Evolutionary conservation across 1,140 invertebrate species (phyloP).

Genomic region (Zaprionus tsacasi): DNA sequence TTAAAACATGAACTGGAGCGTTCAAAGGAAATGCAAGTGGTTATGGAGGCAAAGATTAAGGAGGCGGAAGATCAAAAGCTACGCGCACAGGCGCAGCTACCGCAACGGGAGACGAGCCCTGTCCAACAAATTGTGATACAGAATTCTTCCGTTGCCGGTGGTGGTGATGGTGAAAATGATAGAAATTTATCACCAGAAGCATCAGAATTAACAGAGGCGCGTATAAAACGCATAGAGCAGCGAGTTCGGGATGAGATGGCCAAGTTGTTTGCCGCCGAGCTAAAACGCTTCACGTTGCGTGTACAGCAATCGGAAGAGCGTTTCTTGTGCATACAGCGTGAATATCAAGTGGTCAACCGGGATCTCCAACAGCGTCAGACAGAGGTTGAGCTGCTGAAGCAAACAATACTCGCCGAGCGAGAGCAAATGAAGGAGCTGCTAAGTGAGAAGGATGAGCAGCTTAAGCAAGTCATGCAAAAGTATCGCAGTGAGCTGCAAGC

Average conservation of each 20-base stretch:
- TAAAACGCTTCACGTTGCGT: constrained; percentile 85
- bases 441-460: constrained; percentile 82
- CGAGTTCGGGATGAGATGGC: constrained; percentile 86
- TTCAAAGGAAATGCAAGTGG: constrained; percentile 43
- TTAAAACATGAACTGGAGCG: constrained; percentile 55
- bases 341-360: constrained; percentile 84
- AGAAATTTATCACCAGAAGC: constrained; percentile 21
- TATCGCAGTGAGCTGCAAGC: constrained; percentile 62
- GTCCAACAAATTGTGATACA: not conserved
- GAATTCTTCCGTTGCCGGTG: not conserved
- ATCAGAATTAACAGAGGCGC: constrained; percentile 50
- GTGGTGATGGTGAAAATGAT: not conserved
- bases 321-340: constrained; percentile 84
- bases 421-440: constrained; percentile 85
- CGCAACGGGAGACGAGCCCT: constrained; percentile 15
- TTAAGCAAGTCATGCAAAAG: constrained; percentile 61
- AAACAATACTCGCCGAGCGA: constrained; percentile 86
- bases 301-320: constrained; percentile 85
- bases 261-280: constrained; percentile 86
- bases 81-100: constrained; percentile 84
- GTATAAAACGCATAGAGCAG: constrained; percentile 67
- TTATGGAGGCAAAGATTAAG: constrained; percentile 57
- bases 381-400: constrained; percentile 86
- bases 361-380: constrained; percentile 78
- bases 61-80: constrained; percentile 62